Conservation (phyloP, 37 sponge, comb jelly and placozoan genomes). For the Axinella damicornis region DNA sequence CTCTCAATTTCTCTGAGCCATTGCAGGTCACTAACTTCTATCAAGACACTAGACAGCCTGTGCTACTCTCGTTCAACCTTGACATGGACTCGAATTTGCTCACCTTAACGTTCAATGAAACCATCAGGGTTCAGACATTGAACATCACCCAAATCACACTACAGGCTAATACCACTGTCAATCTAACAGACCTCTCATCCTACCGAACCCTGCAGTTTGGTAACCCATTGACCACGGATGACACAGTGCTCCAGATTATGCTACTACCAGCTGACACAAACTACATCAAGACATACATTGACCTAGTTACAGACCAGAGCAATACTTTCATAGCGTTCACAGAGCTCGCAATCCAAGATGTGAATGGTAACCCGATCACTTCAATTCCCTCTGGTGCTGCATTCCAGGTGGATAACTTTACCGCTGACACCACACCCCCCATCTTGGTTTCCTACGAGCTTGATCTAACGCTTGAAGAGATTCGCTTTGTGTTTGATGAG, state of each 20-base stretch:
- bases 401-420: constrained; percentile 55
- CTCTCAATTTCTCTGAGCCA: constrained; percentile 66
- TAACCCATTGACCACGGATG: constrained; percentile 45
- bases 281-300: constrained; percentile 78
- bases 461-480: constrained; percentile 76
- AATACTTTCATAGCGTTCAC: constrained; percentile 83
- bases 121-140: constrained; percentile 59
- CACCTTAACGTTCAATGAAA: constrained; percentile 83
- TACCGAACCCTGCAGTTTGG: constrained; percentile 49
- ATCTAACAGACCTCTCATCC: background rate
- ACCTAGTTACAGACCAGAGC: constrained; percentile 68
- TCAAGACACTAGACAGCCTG: constrained; percentile 68
- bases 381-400: constrained; percentile 32
- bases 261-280: constrained; percentile 82
- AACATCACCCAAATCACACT: constrained; percentile 65
- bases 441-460: constrained; percentile 61
- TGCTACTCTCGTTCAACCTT: constrained; percentile 72
- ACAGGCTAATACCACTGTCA: constrained; percentile 40
- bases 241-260: constrained; percentile 50
- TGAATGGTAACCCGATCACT: constrained; percentile 76
- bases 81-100: constrained; percentile 71
- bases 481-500: constrained; percentile 83
- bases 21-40: constrained; percentile 51
- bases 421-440: constrained; percentile 75
- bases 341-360: constrained; percentile 53